Percentiles rank a stretch among this genome's conserved stretches.
Conservation (phyloP, 1,140 invertebrate species). For the Leptinotarsa texana region DNA sequence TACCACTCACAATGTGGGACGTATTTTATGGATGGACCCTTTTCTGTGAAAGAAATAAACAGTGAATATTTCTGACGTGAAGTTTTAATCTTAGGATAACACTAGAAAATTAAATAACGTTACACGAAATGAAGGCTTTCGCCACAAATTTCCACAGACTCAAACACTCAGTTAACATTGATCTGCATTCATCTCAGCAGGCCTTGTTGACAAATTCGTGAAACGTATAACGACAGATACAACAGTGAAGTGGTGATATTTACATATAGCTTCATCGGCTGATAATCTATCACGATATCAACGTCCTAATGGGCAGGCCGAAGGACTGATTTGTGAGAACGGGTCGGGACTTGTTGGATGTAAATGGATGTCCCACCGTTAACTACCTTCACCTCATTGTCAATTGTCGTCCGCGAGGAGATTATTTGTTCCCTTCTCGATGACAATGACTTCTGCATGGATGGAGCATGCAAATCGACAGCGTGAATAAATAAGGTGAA, state of each 20-base stretch:
- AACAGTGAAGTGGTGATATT: slow-evolving; percentile 38
- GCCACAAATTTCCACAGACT: neutral
- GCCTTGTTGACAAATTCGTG: slow-evolving; percentile 38
- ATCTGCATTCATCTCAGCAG: slow-evolving; percentile 33
- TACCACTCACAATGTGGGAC: no score
- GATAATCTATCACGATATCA: slow-evolving; percentile 45
- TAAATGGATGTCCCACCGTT: slow-evolving; percentile 38
- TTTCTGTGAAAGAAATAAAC: no score
- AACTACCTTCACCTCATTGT: slow-evolving; percentile 36
- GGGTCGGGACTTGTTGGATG: slow-evolving; percentile 33
- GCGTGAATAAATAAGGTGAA: slow-evolving; percentile 5
- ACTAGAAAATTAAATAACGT: no score
- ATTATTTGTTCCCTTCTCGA: slow-evolving; percentile 2
- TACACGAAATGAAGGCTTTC: neutral
- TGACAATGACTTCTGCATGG: slow-evolving; percentile 1
- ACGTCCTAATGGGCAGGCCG: slow-evolving; percentile 42
- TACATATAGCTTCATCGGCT: slow-evolving; percentile 36
- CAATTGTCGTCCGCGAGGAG: slow-evolving; percentile 13
- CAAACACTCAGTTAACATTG: neutral
- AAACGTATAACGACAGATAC: slow-evolving; percentile 42
- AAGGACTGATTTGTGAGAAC: slow-evolving; percentile 41
- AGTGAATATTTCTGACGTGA: no score
- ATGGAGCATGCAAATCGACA: neutral
- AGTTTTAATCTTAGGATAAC: no score
- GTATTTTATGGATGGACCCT: no score